These are phyloP conservation scores for Oncorhynchus tshawytscha DNA, from an alignment of 2,113 vertebrate genomes.

Conservation along the genomic window DNA sequence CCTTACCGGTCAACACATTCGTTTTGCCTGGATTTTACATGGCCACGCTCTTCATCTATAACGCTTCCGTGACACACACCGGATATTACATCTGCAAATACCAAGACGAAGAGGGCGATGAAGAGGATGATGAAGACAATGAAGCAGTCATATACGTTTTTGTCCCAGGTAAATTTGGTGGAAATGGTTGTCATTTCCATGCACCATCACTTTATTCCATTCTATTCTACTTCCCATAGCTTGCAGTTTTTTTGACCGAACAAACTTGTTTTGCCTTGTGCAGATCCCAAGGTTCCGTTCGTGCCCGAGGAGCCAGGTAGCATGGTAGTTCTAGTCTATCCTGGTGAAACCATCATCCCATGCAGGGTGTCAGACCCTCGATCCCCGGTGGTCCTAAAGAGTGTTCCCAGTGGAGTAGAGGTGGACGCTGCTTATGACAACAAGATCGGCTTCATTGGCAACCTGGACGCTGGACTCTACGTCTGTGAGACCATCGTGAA, in stretches of 20 bases:
- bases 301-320: slow-evolving; percentile 72
- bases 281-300: slow-evolving; percentile 78
- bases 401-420: slow-evolving; percentile 59
- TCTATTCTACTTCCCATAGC: neutral
- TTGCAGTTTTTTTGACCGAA: neutral
- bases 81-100: slow-evolving; percentile 84
- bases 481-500: slow-evolving; percentile 79
- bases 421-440: slow-evolving; percentile 74
- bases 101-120: slow-evolving; percentile 21
- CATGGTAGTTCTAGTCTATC: slow-evolving; percentile 58
- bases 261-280: neutral
- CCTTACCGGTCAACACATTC: slow-evolving; percentile 64
- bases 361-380: slow-evolving; percentile 84
- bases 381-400: slow-evolving; percentile 76
- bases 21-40: slow-evolving; percentile 78
- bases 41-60: slow-evolving; percentile 78
- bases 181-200: too few relatives aligned
- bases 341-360: slow-evolving; percentile 72
- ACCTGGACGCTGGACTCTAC: slow-evolving; percentile 77
- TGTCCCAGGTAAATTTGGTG: slow-evolving; percentile 79
- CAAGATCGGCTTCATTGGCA: slow-evolving; percentile 82
- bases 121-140: slow-evolving; percentile 61
- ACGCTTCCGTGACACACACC: slow-evolving; percentile 77
- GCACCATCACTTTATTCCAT: too few relatives aligned
- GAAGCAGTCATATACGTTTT: slow-evolving; percentile 84